Conservation (phyloP, 2,888 invertebrate genomes). For the Lepetodrilus schrolli region DNA sequence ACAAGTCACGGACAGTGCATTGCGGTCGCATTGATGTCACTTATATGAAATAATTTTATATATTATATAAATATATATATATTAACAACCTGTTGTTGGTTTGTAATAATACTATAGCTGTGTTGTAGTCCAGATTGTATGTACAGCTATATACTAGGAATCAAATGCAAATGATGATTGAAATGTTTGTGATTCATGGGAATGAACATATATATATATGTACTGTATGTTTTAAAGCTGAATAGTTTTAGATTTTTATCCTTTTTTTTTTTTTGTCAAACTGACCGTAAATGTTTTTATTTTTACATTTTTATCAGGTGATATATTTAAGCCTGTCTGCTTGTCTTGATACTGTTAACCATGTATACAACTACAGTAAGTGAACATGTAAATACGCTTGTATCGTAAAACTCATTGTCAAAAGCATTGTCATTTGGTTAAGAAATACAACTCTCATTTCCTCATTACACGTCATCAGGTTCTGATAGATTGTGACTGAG, state of each 20-base stretch:
- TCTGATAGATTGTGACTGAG: too few species aligned
- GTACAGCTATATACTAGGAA: neutral
- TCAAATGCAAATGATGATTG: constrained; percentile 14
- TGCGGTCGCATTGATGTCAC: constrained; percentile 22
- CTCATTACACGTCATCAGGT: too few species aligned
- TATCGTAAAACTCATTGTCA: too few species aligned
- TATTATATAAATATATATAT: constrained; percentile 30
- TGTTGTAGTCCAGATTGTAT: constrained; percentile 17
- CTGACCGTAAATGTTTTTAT: constrained; percentile 19
- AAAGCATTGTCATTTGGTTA: too few species aligned
- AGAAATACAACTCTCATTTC: too few species aligned
- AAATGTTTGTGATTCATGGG: constrained; percentile 9
- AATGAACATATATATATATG: constrained; percentile 17
- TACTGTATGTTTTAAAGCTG: neutral
- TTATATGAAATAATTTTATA: constrained; percentile 24
- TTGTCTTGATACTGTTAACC: neutral
- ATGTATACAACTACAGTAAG: too few species aligned
- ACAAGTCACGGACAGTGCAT: neutral
- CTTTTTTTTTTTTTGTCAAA: constrained; percentile 9
- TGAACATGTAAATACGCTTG: too few species aligned
- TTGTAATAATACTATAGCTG: constrained; percentile 20
- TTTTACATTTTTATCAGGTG: neutral
- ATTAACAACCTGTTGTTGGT: constrained; percentile 22
- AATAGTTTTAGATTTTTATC: constrained; percentile 24
- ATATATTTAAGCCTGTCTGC: constrained; percentile 11